These are phyloP conservation scores for Hippotragus niger DNA, from an alignment of 2,113 vertebrate genomes.

Conservation along the genomic window DNA sequence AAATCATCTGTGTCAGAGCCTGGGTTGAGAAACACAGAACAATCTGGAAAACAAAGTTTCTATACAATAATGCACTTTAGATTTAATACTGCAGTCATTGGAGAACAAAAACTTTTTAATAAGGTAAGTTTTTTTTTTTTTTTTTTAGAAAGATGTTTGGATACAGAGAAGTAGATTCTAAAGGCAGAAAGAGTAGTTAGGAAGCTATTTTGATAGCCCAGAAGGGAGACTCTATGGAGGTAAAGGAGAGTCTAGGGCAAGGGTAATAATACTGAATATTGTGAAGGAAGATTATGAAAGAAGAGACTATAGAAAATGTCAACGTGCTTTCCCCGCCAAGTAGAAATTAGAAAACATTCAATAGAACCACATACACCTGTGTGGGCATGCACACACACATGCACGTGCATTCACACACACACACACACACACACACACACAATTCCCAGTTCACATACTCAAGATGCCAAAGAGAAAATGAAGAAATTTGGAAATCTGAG, in stretches of 20 bases:
- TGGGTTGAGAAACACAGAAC: background rate
- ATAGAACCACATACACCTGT: background rate
- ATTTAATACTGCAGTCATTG: background rate
- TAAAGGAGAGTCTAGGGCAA: background rate
- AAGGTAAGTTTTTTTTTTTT: background rate
- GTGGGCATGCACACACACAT: fast-evolving
- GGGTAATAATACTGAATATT: background rate
- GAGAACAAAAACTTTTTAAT: background rate
- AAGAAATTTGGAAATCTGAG: background rate
- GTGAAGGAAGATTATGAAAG: background rate
- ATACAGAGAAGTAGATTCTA: background rate
- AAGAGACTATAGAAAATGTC: background rate
- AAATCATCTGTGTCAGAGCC: background rate
- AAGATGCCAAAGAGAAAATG: background rate
- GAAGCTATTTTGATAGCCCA: background rate
- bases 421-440: background rate
- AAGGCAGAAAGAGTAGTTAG: background rate
- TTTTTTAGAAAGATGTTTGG: background rate
- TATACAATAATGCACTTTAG: background rate
- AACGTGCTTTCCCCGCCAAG: background rate
- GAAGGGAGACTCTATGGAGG: background rate
- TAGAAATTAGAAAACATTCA: background rate
- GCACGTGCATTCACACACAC: fast-evolving
- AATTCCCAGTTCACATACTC: background rate
- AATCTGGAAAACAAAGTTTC: background rate